Evolutionary conservation across 2,113 vertebrate genomes (phyloP), one percentile per base, ranked within the genome.

Genomic region (Diadophis punctatus): DNA sequence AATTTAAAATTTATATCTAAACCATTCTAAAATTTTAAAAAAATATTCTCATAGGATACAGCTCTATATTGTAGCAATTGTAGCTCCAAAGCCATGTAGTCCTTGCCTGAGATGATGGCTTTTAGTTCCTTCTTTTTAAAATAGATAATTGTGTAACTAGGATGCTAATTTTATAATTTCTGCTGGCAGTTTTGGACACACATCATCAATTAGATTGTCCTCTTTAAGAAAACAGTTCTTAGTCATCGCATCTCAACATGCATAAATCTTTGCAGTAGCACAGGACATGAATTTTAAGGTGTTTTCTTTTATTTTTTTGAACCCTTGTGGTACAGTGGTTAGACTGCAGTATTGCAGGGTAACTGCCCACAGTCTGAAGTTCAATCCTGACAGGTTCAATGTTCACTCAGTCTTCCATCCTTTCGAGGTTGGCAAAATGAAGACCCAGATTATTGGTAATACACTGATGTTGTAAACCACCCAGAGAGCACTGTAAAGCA

Each of bases 241-340:
- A 9, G 91, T 95, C 0, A 2, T 16, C 92, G 86, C 90, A 9
- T 74, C 25, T 14, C 92, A 48, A 0, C 22, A 89, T 55, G 56
- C 39, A 94, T 43, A 94, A 43, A 30, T 92, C 93, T 94, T n/a
- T 74, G 92, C 22, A 20, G 80, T 20, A 53, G 92, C 4, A 22
- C 1, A 22, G 1, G 90, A 23, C 86, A 60, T 90, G 3, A 87
- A 68, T 49, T 85, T 39, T 53, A 89, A 1, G 46, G 56, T 8
- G 23, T 58, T 58, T 8, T 56, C 16, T 58, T 58, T 25, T 58
- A 23, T 34, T n/a, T 68, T 30, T n/a, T n/a, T 16, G 30, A 68
- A n/a, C 30, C 0, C n/a, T 68, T 68, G 63, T 34, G 63, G 10
- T 68, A 6, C 30, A 68, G 63, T 68, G 30, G 14, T 34, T 68